Percentiles rank a stretch among this genome's conserved stretches.
Evolutionary conservation across 2,888 invertebrate species (phyloP).

Genomic region (Rhogogaster chlorosoma): DNA sequence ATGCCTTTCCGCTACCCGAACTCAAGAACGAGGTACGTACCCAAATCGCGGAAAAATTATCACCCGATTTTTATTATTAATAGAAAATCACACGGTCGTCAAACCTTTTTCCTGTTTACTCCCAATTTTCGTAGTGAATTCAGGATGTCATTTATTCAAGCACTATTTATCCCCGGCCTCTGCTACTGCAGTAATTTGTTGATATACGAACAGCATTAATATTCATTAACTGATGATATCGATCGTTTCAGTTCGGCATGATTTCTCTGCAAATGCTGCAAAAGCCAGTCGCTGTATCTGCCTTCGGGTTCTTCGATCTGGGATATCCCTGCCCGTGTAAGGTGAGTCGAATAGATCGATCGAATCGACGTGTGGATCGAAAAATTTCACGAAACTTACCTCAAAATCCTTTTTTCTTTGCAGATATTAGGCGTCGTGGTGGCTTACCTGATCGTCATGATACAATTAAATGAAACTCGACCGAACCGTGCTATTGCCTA

Average conservation of each 20-base stretch:
- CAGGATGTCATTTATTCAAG: background rate
- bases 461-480: background rate
- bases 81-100: background rate
- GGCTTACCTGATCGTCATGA: background rate
- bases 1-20: background rate
- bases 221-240: too few species aligned
- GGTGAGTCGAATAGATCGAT: background rate
- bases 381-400: background rate
- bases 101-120: background rate
- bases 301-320: background rate
- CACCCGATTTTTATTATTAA: background rate
- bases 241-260: background rate
- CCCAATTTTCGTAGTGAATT: background rate
- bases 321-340: background rate
- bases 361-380: background rate
- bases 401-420: background rate
- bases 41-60: background rate
- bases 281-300: background rate
- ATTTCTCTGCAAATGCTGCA: background rate
- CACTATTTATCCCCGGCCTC: background rate
- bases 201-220: too few species aligned
- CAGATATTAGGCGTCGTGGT: conserved; percentile 1
- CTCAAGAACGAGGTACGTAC: background rate
- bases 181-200: too few species aligned
- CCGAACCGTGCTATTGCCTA: background rate